Evolutionary conservation across 2,888 invertebrate genomes (phyloP), one percentile per base, ranked within the genome.

Genomic region (Chrysolina haemoptera): DNA sequence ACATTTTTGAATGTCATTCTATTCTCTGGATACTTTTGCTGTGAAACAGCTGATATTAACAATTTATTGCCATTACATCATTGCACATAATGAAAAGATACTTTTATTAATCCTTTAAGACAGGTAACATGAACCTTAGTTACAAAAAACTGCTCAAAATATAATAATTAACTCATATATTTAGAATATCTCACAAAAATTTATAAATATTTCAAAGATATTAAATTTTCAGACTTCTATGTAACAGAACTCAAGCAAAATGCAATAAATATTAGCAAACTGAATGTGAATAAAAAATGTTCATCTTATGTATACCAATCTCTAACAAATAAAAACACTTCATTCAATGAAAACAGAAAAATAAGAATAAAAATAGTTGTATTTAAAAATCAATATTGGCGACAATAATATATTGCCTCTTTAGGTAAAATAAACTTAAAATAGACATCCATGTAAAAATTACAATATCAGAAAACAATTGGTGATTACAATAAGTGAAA

Each of bases 381-480:
- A 53, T 67, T 53, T 40, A 67, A 67, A 67, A 40, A 41, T 53
- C 50, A 67, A 53, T 40, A 67, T 53, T n/a, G 18, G 18, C 67
- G 67, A 22, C 67, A 67, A 53, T 67, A 67, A 67, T 67, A 55
- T 67, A 67, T 50, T 66, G 67, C 53, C 67, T 67, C 55, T 27
- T 50, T 40, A 67, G 35, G 35, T 53, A 67, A 27, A 53, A 50
- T 50, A 22, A 66, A 67, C 67, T 53, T 27, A 67, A 67, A 27
- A 67, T 18, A 16, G 40, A 35, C 22, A 35, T 59, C 40, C 53
- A 40, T 18, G 43, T 63, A 63, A 63, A 63, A 63, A 63, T 6
- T 43, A 63, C 43, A 63, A 63, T 40, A 63, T 62, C 35, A 63
- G 35, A 63, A 63, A 43, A 20, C 40, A 41, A 41, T 63, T 43